phyloP scores from a whole-genome alignment of 2,888 invertebrate species.

The Phyto melanocephala region DNA sequence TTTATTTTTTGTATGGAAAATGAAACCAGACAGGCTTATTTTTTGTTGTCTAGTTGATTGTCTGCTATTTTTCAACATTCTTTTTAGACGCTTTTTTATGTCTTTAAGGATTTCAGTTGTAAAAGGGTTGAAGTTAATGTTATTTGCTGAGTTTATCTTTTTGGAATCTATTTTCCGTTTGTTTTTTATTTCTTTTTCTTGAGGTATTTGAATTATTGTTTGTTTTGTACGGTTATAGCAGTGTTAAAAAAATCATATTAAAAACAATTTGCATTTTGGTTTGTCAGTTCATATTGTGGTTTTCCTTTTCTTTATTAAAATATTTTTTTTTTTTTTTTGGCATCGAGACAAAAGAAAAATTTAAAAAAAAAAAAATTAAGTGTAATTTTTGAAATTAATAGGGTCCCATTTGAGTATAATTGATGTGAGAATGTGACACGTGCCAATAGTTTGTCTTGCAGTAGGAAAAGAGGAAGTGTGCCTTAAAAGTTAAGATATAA shows the following conservation, averaged over 20 bases:
- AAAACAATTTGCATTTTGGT: constrained; percentile 30
- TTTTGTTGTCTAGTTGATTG: not conserved
- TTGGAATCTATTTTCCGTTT: not conserved
- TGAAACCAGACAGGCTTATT: constrained; percentile 19
- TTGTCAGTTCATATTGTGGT: constrained; percentile 48
- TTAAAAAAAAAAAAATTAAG: not conserved
- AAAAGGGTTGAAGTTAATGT: not conserved
- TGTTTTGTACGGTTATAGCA: constrained; percentile 15
- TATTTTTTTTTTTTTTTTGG: not conserved
- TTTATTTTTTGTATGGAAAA: not conserved
- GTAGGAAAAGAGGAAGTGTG: constrained; percentile 1
- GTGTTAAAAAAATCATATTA: not conserved
- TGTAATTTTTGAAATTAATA: not conserved
- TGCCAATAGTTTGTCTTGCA: constrained; percentile 8
- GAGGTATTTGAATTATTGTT: constrained; percentile 23
- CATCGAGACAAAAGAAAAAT: not conserved
- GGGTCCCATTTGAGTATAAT: constrained; percentile 61
- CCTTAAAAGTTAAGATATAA: too few relatives aligned
- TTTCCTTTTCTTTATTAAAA: constrained; percentile 9
- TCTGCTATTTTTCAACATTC: not conserved
- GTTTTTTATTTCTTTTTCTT: constrained; percentile 2
- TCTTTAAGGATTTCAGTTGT: constrained; percentile 14
- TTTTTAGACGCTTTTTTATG: not conserved
- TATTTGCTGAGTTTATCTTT: not conserved
- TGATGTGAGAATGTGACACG: constrained; percentile 29